These are phyloP conservation scores for Ophioderma brevispina DNA, from an alignment of 35 echinoderm and acorn worm species.

Conservation along the genomic window DNA sequence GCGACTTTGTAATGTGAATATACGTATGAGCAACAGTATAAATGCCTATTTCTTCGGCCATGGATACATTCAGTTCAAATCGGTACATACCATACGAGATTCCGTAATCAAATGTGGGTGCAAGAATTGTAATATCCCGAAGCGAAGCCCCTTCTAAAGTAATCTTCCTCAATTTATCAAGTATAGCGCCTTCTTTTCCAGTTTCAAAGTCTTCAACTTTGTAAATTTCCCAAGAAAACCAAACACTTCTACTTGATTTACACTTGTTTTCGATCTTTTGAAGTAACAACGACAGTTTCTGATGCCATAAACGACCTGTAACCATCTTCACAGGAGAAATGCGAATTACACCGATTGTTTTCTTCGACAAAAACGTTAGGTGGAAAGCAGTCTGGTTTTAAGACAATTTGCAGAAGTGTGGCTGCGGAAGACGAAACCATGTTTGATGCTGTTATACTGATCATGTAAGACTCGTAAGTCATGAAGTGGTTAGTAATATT, in stretches of 20 bases:
- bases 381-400: constrained; percentile 19
- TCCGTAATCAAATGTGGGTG: neutral
- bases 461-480: neutral
- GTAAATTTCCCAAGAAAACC: constrained; percentile 32
- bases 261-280: constrained; percentile 27
- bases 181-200: neutral
- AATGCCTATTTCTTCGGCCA: constrained; percentile 30
- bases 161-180: neutral
- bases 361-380: constrained; percentile 22
- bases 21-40: neutral
- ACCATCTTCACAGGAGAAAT: neutral
- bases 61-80: constrained; percentile 52
- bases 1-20: constrained; percentile 13
- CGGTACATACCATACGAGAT: constrained; percentile 46
- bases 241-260: constrained; percentile 10
- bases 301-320: constrained; percentile 33
- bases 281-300: neutral
- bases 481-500: constrained; percentile 20
- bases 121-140: neutral
- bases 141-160: constrained; percentile 2
- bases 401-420: constrained; percentile 5
- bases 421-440: neutral
- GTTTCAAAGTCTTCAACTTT: neutral
- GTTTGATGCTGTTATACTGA: constrained; percentile 6
- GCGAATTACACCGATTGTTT: constrained; percentile 17